phyloP scores from a whole-genome alignment of 2,113 vertebrate species.

The Rhineura floridana region DNA sequence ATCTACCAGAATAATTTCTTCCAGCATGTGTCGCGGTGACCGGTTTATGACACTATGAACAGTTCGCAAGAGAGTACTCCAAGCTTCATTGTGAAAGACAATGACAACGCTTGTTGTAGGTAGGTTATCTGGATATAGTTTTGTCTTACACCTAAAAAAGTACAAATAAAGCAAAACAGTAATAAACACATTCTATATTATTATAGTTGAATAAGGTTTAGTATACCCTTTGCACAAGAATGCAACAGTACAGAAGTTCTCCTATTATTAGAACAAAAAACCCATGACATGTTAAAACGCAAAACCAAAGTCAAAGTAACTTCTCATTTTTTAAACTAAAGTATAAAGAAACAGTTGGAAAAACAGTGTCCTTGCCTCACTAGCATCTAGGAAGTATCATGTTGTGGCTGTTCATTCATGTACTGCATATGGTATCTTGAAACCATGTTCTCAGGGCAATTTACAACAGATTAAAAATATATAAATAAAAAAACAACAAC shows the following conservation, averaged over 20 bases:
- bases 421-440: not conserved
- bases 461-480: too few species aligned
- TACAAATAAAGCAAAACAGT: not conserved
- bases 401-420: too few species aligned
- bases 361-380: not conserved
- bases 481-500: not conserved
- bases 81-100: slow-evolving; percentile 98
- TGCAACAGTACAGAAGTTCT: not conserved
- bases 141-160: slow-evolving; percentile 91
- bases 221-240: not conserved
- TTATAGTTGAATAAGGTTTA: not conserved
- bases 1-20: slow-evolving; percentile 96
- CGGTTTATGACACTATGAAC: slow-evolving; percentile 96
- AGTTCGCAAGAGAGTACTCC: slow-evolving; percentile 95
- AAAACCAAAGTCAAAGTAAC: too few species aligned
- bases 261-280: too few species aligned
- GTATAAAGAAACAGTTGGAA: not conserved
- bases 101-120: slow-evolving; percentile 97
- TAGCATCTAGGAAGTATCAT: not conserved
- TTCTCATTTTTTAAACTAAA: not conserved
- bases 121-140: slow-evolving; percentile 93
- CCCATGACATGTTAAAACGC: too few species aligned
- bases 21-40: slow-evolving; percentile 91
- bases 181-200: not conserved
- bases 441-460: not conserved